Conservation (phyloP, 2,888 invertebrate genomes). For the Noctua fimbriata region DNA sequence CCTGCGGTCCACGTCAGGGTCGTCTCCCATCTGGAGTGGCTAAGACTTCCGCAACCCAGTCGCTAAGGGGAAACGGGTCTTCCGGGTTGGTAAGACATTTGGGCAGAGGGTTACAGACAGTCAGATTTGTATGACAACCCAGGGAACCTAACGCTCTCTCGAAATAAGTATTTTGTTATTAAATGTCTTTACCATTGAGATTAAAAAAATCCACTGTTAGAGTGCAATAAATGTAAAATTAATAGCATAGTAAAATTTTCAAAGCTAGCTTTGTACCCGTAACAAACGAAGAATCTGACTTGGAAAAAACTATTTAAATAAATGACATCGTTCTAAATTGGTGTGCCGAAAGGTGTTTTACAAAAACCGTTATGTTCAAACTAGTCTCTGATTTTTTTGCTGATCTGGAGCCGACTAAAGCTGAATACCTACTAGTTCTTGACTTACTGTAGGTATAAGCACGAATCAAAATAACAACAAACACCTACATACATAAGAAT, state of each 20-base stretch:
- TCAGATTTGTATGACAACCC: background rate
- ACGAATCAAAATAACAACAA: background rate
- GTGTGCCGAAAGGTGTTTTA: background rate
- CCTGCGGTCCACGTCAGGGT: conserved; percentile 21
- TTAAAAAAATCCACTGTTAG: background rate
- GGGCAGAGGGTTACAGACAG: too few species aligned
- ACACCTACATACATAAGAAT: background rate
- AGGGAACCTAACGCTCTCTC: background rate
- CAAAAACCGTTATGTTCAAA: background rate
- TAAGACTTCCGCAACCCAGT: conserved; percentile 21
- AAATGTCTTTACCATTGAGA: background rate
- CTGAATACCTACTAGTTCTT: background rate
- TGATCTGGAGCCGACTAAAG: background rate
- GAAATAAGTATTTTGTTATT: background rate
- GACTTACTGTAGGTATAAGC: background rate
- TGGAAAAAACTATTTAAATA: background rate
- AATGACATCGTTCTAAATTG: background rate
- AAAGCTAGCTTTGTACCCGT: too few species aligned
- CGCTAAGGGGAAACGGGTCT: too few species aligned
- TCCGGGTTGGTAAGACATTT: background rate
- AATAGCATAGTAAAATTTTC: too few species aligned
- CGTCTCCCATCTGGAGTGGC: conserved; percentile 24
- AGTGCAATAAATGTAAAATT: too few species aligned
- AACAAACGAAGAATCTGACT: background rate
- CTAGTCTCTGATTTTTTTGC: background rate